Percentiles rank a stretch among this genome's conserved stretches.
Conservation (phyloP, 2,797 vertebrate species). For the Oreochromis grahami region DNA sequence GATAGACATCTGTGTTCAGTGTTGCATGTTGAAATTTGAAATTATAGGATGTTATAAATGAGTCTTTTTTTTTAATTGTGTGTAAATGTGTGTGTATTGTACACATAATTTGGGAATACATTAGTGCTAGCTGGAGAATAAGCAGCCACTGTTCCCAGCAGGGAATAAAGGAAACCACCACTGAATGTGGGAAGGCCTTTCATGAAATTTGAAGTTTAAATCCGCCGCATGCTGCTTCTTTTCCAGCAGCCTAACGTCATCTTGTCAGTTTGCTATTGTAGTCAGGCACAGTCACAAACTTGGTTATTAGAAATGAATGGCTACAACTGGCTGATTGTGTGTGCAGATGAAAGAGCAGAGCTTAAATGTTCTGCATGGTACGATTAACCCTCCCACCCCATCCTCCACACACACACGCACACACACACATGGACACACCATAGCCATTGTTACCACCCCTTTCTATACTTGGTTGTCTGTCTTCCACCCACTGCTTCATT, state of each 20-base stretch:
- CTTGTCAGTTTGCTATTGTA: constrained; percentile 56
- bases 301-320: constrained; percentile 62
- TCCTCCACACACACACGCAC: background rate
- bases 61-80: background rate
- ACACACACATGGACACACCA: background rate
- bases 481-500: background rate
- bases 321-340: constrained; percentile 55
- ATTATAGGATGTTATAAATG: background rate
- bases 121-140: constrained; percentile 21
- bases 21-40: constrained; percentile 4
- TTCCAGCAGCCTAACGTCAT: constrained; percentile 38
- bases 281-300: constrained; percentile 38
- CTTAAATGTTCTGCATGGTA: constrained; percentile 57
- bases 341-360: constrained; percentile 57
- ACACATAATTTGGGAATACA: background rate
- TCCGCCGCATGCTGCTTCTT: constrained; percentile 34
- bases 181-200: constrained; percentile 51
- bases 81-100: background rate
- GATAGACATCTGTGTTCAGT: background rate
- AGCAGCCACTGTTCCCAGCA: constrained; percentile 39
- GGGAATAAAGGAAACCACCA: constrained; percentile 31
- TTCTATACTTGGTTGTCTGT: background rate
- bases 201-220: constrained; percentile 64
- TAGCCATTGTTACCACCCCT: background rate
- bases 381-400: constrained; percentile 41